A percentile compares a stretch with the other conserved stretches of the same genome.
phyloP scores from a whole-genome alignment of 2,113 vertebrate genomes.

The Podocnemis expansa region DNA sequence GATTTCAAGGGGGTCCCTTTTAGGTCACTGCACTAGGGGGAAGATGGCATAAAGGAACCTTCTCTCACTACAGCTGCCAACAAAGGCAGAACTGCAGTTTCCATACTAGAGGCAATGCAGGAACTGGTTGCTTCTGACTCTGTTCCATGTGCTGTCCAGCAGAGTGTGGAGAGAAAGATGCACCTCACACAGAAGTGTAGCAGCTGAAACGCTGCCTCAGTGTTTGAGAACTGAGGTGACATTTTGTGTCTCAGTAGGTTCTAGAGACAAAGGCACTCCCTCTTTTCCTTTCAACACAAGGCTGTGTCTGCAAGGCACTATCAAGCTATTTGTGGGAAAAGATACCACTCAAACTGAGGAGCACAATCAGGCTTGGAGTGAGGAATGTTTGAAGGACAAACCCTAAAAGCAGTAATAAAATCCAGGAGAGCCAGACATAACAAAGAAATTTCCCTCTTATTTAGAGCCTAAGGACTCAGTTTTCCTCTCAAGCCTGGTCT shows the following conservation, averaged over 20 bases:
- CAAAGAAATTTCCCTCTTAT: not conserved
- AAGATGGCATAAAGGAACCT: not conserved
- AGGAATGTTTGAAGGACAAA: not conserved
- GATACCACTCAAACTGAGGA: not conserved
- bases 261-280: not conserved
- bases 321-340: not conserved
- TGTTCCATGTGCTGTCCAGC: not conserved
- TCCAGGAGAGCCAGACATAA: not conserved
- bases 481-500: not conserved
- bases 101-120: not conserved
- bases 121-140: not conserved
- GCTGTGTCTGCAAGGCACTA: not conserved
- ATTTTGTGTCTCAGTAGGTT: not conserved
- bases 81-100: not conserved
- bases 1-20: not conserved
- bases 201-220: not conserved
- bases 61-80: not conserved
- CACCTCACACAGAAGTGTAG: not conserved
- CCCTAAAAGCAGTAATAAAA: conserved; percentile 3
- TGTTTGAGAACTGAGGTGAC: not conserved
- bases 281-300: not conserved
- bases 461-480: conserved; percentile 25
- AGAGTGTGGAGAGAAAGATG: not conserved
- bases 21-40: not conserved
- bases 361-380: not conserved